These are phyloP conservation scores for Macrophya annulata DNA, from an alignment of 2,888 invertebrate genomes.

Conservation along the genomic window DNA sequence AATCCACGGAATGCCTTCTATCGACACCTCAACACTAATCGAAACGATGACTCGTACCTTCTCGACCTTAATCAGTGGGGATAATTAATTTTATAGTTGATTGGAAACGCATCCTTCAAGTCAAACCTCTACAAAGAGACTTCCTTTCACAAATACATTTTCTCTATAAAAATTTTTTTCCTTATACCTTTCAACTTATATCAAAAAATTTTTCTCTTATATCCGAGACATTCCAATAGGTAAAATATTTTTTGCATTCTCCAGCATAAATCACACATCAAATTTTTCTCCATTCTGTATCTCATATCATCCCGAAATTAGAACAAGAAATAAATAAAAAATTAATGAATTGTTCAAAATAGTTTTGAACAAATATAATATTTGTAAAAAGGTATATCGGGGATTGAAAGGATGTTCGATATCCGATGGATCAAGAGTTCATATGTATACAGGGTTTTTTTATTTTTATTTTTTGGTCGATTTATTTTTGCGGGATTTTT, in stretches of 20 bases:
- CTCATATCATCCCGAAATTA: neutral
- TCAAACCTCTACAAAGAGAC: conserved; percentile 30
- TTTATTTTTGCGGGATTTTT: neutral
- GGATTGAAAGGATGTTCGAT: neutral
- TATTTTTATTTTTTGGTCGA: neutral
- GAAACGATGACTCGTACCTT: conserved; percentile 60
- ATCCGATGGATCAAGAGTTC: neutral
- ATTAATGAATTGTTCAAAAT: neutral
- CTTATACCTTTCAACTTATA: neutral
- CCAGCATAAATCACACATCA: neutral
- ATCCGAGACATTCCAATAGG: conserved; percentile 41
- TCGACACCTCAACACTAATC: conserved; percentile 57
- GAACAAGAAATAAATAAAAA: neutral
- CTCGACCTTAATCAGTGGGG: conserved; percentile 59
- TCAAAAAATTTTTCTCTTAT: neutral
- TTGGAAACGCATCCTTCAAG: conserved; percentile 57
- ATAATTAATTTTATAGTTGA: conserved; percentile 60
- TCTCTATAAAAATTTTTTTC: neutral
- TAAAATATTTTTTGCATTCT: neutral
- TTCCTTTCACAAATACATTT: conserved; percentile 6
- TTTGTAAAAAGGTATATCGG: neutral
- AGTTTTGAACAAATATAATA: neutral
- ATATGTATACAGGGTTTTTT: neutral
- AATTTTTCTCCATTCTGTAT: neutral
- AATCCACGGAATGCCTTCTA: conserved; percentile 54